Evolutionary conservation across 2,888 invertebrate species (phyloP), one percentile per base, ranked within the genome.

Genomic region (Acanthosepion lycidas): DNA sequence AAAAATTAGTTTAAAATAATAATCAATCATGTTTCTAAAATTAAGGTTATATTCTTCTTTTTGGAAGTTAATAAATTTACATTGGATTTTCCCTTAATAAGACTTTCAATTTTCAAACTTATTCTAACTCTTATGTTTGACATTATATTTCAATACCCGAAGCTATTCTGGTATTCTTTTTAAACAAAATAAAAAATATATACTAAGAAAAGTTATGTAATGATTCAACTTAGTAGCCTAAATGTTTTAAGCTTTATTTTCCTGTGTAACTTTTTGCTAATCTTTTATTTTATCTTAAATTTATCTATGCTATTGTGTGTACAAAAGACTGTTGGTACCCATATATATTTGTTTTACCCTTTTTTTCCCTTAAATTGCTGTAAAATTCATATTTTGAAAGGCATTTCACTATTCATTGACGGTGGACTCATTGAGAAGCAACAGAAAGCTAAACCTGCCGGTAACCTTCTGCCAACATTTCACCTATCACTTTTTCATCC

Each of bases 381-480:
- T 78, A 78, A 78, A 78, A 78, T 78, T 78, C 78, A 20, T 78
- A 78, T 78, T 78, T 78, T 78, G 12, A 78, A 78, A 78, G 78
- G 78, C 78, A 78, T n/a, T 78, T 78, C 78, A 78, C n/a, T 78
- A 78, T 78, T 78, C 78, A 78, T 20, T 78, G 78, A 78, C 33
- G 78, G 33, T 23, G 78, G 78, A 78, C 33, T 33, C n/a, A 33
- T 78, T 78, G 78, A 78, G 33, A n/a, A 15, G n/a, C 78, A 78
- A n/a, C 78, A 78, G 78, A 78, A 78, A 78, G 78, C 33, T 78
- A 78, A 78, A n/a, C 78, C 78, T 33, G 33, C 78, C 78, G 78
- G 78, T 78, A 78, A 78, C 78, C 78, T 26, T 64, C 64, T 78
- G 78, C n/a, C 78, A 78, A 78, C 78, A 78, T 78, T 78, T 78